Base-by-base conservation (phyloP, 2,888 invertebrate genomes). In the Heliconius aoede region DNA sequence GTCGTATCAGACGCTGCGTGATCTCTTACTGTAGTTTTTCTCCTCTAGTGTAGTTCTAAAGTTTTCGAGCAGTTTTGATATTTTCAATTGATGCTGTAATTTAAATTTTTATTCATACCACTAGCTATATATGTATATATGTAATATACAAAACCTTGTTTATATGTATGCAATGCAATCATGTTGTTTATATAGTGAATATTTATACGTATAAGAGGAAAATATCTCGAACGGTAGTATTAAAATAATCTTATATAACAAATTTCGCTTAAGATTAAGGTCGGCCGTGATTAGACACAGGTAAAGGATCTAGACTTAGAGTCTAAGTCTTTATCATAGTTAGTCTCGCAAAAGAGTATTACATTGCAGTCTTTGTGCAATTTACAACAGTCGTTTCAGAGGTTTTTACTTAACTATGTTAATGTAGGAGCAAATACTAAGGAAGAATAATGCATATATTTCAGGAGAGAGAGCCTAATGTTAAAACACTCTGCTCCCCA, bases 351-450 rank as follows among this genome's bases (percentile, higher is more conserved):
- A 85, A 86, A 88, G 80, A 83, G 86, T 86, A 87, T 90, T 90
- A 89, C 88, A 86, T 89, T 87, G 85, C 84, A 85, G 86, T 87
- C 91, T 91, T 91, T 91, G 90, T 88, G 87, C 88, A 90, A 91
- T 91, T 90, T 90, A 67, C 73, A 78, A 76, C 65, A 76, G 74
- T 69, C 72, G 71, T 61, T 72, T 46, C 65, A 46, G 64, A 74
- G 46, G 74, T 75, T 72, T 46, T 73, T 76, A 55, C 55, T 69
- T 51, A 68, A 36, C 30, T 15, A 30, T 68, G 21, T 7, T 40
- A 28, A 3, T 26, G 21, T 46, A 21, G 46, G 21, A 8, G 21
- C 7, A 21, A 46, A 46, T 21, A 4, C 7, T 2, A 21, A 7
- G 7, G 21, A 46, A 46, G 46, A 36, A 11, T 46, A 21, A 46